These are phyloP conservation scores for Lampris megalopsis DNA, from an alignment of 2,113 vertebrate genomes.

Conservation along the genomic window DNA sequence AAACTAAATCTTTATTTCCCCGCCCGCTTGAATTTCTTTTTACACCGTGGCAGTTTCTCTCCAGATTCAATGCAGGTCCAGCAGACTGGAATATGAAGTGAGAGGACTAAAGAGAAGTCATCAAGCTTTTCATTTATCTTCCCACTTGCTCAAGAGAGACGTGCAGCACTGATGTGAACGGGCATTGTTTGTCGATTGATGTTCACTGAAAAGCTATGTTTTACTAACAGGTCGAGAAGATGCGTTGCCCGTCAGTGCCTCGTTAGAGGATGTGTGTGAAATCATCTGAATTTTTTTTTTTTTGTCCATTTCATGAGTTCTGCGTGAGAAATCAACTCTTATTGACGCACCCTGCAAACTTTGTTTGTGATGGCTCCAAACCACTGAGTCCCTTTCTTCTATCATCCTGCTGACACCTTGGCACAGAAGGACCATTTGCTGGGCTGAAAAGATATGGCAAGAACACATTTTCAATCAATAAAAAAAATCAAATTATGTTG, in stretches of 20 bases:
- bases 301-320: constrained; percentile 33
- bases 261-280: constrained; percentile 1
- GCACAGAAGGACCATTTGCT: constrained; percentile 77
- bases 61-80: neutral
- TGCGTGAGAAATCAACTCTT: constrained; percentile 38
- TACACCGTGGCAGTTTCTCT: neutral
- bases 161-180: constrained; percentile 25
- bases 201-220: neutral
- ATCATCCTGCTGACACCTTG: constrained; percentile 61
- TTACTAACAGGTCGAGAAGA: constrained; percentile 12
- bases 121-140: no score
- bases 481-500: neutral
- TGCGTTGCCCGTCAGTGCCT: neutral
- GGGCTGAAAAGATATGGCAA: constrained; percentile 58
- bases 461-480: constrained; percentile 1
- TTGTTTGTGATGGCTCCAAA: constrained; percentile 75
- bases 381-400: constrained; percentile 62
- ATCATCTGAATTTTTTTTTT: constrained; percentile 28
- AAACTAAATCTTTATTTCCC: constrained; percentile 24
- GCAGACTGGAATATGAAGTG: neutral
- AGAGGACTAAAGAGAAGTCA: neutral
- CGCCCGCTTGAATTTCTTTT: constrained; percentile 18
- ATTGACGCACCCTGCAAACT: constrained; percentile 75
- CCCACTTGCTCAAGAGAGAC: no score
- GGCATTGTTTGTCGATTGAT: neutral